These are phyloP conservation scores for Punctoribates punctum DNA, from an alignment of 2,888 invertebrate species.

Conservation along the genomic window DNA sequence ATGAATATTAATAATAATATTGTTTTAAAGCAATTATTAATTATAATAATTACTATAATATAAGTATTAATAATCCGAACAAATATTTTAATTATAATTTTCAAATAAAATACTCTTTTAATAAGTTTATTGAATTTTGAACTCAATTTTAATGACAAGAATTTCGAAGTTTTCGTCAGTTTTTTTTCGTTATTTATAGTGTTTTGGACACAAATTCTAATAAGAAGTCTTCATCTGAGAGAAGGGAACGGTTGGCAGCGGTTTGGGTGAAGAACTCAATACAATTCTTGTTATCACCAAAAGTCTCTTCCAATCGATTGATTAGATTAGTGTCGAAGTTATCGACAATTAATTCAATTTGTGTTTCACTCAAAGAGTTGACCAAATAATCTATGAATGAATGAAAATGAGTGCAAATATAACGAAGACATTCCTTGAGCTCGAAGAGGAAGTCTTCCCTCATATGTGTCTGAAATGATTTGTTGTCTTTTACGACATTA, in stretches of 20 bases:
- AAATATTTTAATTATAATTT: too few relatives aligned
- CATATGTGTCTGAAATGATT: slow-evolving; percentile 18
- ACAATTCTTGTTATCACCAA: background rate
- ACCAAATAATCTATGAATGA: slow-evolving; percentile 23
- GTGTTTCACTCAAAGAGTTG: slow-evolving; percentile 4
- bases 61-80: too few relatives aligned
- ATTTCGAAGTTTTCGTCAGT: background rate
- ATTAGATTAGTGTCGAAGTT: background rate
- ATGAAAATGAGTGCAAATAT: slow-evolving; percentile 4
- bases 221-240: slow-evolving; percentile 3
- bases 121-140: too few relatives aligned
- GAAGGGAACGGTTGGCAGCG: background rate
- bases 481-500: background rate
- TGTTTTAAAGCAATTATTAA: too few relatives aligned
- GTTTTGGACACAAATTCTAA: background rate
- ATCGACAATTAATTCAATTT: slow-evolving; percentile 28
- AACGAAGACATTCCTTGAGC: slow-evolving; percentile 23
- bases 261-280: background rate
- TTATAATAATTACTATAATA: too few relatives aligned
- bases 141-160: background rate
- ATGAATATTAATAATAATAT: too few relatives aligned
- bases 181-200: background rate
- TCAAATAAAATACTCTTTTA: too few relatives aligned
- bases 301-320: background rate
- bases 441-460: slow-evolving; percentile 10